Evolutionary conservation across 2,113 vertebrate genomes (phyloP).

Genomic region (Gallinago paraguaiae): DNA sequence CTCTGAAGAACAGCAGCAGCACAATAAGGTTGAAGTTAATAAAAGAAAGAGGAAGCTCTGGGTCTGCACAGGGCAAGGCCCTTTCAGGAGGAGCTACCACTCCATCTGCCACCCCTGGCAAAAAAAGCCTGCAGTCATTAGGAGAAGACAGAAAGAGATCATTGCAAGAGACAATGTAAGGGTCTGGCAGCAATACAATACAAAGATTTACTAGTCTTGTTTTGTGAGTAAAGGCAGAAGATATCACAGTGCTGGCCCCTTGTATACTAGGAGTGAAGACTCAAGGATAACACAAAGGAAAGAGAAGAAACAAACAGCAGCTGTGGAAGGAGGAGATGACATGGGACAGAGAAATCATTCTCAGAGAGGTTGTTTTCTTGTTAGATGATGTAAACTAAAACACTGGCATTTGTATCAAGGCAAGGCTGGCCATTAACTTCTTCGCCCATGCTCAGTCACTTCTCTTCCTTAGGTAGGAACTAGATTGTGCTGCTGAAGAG

Average conservation of each 20-base stretch:
- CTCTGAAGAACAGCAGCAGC: neutral
- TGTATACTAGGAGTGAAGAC: neutral
- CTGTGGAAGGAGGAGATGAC: neutral
- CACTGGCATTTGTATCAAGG: accelerated
- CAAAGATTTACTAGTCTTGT: neutral
- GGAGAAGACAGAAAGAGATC: neutral
- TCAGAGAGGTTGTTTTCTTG: neutral
- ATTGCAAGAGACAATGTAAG: neutral
- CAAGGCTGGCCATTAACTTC: neutral
- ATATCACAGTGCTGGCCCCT: neutral
- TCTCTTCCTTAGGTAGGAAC: neutral
- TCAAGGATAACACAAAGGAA: neutral
- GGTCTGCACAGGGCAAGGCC: neutral
- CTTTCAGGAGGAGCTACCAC: neutral
- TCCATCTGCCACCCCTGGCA: neutral
- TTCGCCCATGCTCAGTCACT: neutral
- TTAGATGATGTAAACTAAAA: neutral
- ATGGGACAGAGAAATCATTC: neutral
- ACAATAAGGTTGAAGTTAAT: neutral
- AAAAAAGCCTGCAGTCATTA: neutral
- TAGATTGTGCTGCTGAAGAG: neutral
- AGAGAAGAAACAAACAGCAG: neutral
- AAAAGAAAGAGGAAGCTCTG: neutral
- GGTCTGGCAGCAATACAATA: neutral
- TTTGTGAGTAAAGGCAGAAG: neutral